Evolutionary conservation across 2,888 invertebrate genomes (phyloP).

Genomic region (Caenorhabditis virilis): DNA sequence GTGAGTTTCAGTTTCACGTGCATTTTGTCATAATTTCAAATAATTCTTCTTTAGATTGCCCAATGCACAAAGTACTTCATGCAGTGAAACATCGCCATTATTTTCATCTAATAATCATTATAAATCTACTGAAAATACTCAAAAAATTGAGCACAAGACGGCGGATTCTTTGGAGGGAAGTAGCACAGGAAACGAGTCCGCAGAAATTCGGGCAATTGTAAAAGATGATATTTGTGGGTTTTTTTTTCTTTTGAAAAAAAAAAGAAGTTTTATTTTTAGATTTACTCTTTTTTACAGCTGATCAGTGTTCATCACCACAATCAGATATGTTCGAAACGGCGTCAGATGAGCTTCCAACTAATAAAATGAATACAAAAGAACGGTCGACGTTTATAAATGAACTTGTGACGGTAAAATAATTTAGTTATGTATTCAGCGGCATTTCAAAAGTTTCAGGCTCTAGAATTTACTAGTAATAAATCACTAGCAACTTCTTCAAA

Average conservation of each 20-base stretch:
- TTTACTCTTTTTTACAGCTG: constrained; percentile 14
- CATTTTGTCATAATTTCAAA: neutral
- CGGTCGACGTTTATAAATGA: constrained; percentile 49
- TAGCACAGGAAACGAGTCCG: constrained; percentile 35
- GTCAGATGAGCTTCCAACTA: constrained; percentile 19
- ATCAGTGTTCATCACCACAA: constrained; percentile 30
- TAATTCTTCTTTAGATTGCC: constrained; percentile 36
- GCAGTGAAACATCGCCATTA: constrained; percentile 49
- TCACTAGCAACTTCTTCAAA: constrained; percentile 28
- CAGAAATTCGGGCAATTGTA: constrained; percentile 42
- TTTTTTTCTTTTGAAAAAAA: no score
- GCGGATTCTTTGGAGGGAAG: constrained; percentile 23
- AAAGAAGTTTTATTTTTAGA: no score
- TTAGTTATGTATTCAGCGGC: neutral
- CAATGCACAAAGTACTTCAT: constrained; percentile 34
- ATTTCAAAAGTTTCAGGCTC: constrained; percentile 20
- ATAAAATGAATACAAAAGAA: constrained; percentile 45
- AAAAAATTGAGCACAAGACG: constrained; percentile 19
- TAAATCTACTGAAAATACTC: constrained; percentile 30
- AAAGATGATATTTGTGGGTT: constrained; percentile 42
- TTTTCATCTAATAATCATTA: constrained; percentile 42
- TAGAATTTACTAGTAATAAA: constrained; percentile 40
- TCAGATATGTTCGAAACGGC: constrained; percentile 36
- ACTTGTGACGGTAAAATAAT: constrained; percentile 38
- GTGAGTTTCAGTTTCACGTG: constrained; percentile 7